These are phyloP conservation scores for Cydia fagiglandana DNA, from an alignment of 1,140 invertebrate genomes.

Conservation along the genomic window DNA sequence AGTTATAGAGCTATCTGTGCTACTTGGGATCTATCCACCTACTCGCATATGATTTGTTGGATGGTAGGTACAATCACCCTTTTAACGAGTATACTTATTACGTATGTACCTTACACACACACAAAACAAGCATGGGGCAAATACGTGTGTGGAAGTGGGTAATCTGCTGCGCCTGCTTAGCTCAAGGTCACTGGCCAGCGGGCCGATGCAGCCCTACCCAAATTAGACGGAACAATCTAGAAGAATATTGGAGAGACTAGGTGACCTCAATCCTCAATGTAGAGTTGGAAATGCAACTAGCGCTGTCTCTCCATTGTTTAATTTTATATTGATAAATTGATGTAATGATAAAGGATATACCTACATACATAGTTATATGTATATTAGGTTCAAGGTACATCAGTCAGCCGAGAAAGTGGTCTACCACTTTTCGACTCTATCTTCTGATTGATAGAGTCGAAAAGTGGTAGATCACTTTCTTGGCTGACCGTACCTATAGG, in stretches of 20 bases:
- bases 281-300: neutral
- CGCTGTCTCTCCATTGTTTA: neutral
- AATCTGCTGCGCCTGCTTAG: slow-evolving; percentile 42
- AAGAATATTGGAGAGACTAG: slow-evolving; percentile 7
- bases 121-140: slow-evolving; percentile 22
- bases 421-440: too few species aligned
- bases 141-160: slow-evolving; percentile 48
- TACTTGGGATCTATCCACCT: too few species aligned
- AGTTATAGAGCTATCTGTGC: too few species aligned
- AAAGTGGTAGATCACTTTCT: too few species aligned
- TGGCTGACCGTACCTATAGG: too few species aligned
- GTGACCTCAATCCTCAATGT: neutral
- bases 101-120: neutral
- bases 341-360: too few species aligned
- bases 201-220: slow-evolving; percentile 57
- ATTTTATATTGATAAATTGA: neutral
- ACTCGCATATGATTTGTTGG: neutral
- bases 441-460: too few species aligned
- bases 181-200: slow-evolving; percentile 74
- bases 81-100: neutral
- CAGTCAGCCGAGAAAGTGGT: too few species aligned
- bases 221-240: slow-evolving; percentile 41
- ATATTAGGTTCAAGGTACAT: too few species aligned
- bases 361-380: too few species aligned
- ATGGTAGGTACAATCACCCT: slow-evolving; percentile 16